Evolutionary conservation across 1,140 invertebrate genomes (phyloP).

Genomic region (Asbolus verrucosus): DNA sequence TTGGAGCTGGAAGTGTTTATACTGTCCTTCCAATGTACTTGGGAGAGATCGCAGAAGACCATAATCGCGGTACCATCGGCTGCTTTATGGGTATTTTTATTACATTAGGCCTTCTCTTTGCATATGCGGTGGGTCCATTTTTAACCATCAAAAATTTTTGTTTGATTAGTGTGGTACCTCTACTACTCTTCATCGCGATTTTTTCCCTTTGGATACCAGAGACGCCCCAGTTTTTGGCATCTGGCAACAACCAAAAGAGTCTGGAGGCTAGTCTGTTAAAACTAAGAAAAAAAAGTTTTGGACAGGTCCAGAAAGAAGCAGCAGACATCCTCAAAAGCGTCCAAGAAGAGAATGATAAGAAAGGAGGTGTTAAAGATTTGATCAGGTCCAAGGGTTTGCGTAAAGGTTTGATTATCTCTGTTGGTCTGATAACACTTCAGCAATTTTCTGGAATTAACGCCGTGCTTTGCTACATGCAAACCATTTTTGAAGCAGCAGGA

Average conservation of each 20-base stretch:
- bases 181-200: slow-evolving; percentile 66
- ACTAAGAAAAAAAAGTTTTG: slow-evolving; percentile 42
- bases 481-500: slow-evolving; percentile 21
- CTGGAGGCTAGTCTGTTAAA: slow-evolving; percentile 50
- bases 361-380: slow-evolving; percentile 67
- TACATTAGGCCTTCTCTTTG: slow-evolving; percentile 52
- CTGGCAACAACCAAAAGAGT: slow-evolving; percentile 12
- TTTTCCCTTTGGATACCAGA: slow-evolving; percentile 74
- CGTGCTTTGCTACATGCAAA: slow-evolving; percentile 7
- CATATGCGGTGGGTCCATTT: slow-evolving; percentile 72
- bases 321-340: slow-evolving; percentile 67
- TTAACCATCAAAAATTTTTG: slow-evolving; percentile 69
- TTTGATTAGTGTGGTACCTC: slow-evolving; percentile 66
- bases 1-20: slow-evolving; percentile 66
- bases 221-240: slow-evolving; percentile 72
- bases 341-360: slow-evolving; percentile 45
- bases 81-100: slow-evolving; percentile 75
- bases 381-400: slow-evolving; percentile 68
- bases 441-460: slow-evolving; percentile 20
- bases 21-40: slow-evolving; percentile 68
- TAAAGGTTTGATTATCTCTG: slow-evolving; percentile 75
- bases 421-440: slow-evolving; percentile 69
- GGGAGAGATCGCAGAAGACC: slow-evolving; percentile 67
- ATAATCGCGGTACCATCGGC: slow-evolving; percentile 55
- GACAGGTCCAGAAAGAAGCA: slow-evolving; percentile 72